Evolutionary conservation across 2,113 vertebrate genomes (phyloP), one percentile per base, ranked within the genome.

Genomic region (Bambusicola thoracicus): DNA sequence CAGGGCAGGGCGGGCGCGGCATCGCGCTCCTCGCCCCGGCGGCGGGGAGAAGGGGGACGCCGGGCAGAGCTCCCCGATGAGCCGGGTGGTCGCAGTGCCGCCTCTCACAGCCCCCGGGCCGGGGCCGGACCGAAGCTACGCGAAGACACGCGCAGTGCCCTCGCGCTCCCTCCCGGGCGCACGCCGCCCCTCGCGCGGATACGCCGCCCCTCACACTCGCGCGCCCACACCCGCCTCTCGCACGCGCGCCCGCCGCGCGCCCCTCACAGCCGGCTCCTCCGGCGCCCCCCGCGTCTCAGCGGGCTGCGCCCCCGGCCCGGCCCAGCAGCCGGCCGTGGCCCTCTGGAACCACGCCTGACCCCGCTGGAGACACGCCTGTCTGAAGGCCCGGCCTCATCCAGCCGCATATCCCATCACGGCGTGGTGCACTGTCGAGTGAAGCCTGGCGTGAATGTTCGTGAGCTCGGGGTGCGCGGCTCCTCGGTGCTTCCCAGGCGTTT

Each of bases 341-440:
- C 38, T 32, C 65, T 38, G 29, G 41, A 67, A 44, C 19, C 41
- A 4, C 18, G 10, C 25, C 36, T 3, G 19, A 20, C 65, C 29
- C 58, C 49, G 14, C 51, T 4, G 72, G 8, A 38, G 8, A 0
- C 46, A 13, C 16, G 8, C 21, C 30, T 7, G 36, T 27, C 36
- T 32, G 55, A 16, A 2, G 3, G 20, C 13, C 36, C 11, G 34
- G 24, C 29, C 8, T 1, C 17, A 3, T 19, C 22, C 69, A 16
- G 49, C 30, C 58, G 1, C 2, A 10, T 17, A 22, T 30, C 43
- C 24, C 3, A 18, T n/a, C 14, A 6, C 30, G 43, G 21, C 5
- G 2, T 44, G 5, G 21, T 34, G 6, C 43, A 15, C 14, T 5
- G 1, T 1, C 4, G 1, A 24, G 36, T 12, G 58, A 11, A 2